Evolutionary conservation across 2,797 vertebrate genomes (phyloP), one percentile per base, ranked within the genome.

Genomic region (Gymnoscopelus microlampas): DNA sequence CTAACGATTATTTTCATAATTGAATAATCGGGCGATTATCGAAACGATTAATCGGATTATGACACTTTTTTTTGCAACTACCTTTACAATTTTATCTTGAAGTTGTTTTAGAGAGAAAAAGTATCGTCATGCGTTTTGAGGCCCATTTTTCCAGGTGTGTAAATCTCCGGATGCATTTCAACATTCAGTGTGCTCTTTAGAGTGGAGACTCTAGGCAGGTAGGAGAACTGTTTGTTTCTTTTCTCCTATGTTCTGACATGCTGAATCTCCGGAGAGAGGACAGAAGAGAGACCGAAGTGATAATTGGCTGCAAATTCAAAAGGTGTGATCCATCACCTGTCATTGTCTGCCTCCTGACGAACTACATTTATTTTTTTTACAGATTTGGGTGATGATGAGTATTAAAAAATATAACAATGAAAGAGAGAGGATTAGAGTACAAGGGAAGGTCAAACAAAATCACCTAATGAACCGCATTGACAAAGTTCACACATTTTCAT

Each of bases 221-320:
- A 15, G 14, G 53, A 35, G 29, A 59, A 3, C 19, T 19, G 19
- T 19, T 19, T 19, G 19, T 19, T 19, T 19, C 19, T 79, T 82
- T 32, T 67, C 67, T 66, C 29, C 68, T 49, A 5, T 13, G 60
- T 78, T 59, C 68, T 13, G 74, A 73, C 66, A 3, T 35, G 59
- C 82, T 11, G 75, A 81, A 87, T 85, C 79, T 84, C 55, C 2
- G 75, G 80, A 87, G 79, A 79, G 74, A 12, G 83, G 82, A 83
- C 80, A 53, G 81, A 70, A 4, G 59, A 70, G 44, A 15, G 78
- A 73, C 70, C 6, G 74, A 73, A 58, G 78, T 55, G 0, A 66
- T 85, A 84, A 87, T 85, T 88, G 91, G 86, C 83, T 87, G 74
- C 71, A 26, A 24, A 76, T 76, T 87, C 78, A 81, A 87, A 87